Base-by-base conservation (phyloP, 2,113 vertebrate species). In the Apodemus speciosus region DNA sequence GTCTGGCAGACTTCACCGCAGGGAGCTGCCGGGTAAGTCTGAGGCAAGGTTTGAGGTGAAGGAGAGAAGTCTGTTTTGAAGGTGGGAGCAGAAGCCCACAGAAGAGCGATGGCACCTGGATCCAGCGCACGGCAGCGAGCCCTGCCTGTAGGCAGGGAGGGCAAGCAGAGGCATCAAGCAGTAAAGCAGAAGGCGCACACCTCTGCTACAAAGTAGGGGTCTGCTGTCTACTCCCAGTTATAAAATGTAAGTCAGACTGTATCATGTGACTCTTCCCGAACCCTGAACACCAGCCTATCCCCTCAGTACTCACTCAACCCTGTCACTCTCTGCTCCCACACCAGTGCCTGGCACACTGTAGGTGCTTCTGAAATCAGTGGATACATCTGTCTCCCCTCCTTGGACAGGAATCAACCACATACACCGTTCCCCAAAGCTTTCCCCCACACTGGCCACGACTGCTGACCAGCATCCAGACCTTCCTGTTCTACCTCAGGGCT, bases 81-180 rank as follows among this genome's bases (percentile, higher is more conserved):
- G 68, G 6, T 16, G n/a, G 38, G 62, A 3, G 20, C 1, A 2
- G 16, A 25, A 43, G 16, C 25, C 66, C 9, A 13, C 69, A 14
- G 16, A 18, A 49, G 64, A 32, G 49, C 4, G 43, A 35, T 4
- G 8, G 40, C 1, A 14, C 85, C 13, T 35, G 3, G 15, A 53
- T 72, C 14, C 32, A 38, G 21, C 9, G 18, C 35, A 3, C 0
- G 49, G 73, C 60, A 40, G 79, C n/a, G 0, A 2, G 9, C 40
- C 4, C 49, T 30, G 38, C 58, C 14, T 11, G 0, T 11, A 10
- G 18, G 1, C 2, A 3, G 53, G 9, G 32, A 16, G 60, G 35
- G 10, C 11, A 0, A 0, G n/a, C 77, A 13, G 30, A 0, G 0
- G 10, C 9, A 6, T 21, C 32, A 1, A 4, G 11, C 27, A 35